A percentile compares a stretch with the other conserved stretches of the same genome.
Evolutionary conservation across 2,888 invertebrate genomes (phyloP).

Genomic region (Shargacucullia verbasci): DNA sequence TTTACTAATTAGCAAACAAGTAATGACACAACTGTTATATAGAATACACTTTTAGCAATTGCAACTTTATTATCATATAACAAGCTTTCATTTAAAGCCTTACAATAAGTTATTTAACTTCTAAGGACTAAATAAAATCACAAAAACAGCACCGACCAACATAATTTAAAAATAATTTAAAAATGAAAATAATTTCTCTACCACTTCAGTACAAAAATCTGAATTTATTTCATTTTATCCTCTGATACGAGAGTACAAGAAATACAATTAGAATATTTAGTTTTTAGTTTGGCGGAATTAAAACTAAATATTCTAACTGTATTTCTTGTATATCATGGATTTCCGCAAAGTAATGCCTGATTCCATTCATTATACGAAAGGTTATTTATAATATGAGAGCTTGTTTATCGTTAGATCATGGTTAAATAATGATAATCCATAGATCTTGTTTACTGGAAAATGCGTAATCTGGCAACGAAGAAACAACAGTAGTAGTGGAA

Average conservation of each 20-base stretch:
- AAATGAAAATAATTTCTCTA: conserved; percentile 1
- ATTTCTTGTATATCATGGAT: too few species aligned
- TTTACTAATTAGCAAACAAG: not conserved
- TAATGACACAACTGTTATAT: not conserved
- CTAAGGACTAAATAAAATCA: conserved; percentile 44
- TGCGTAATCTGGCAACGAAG: too few species aligned
- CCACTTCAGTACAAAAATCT: not conserved
- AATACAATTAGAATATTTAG: too few species aligned
- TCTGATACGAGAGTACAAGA: too few species aligned
- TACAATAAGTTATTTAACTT: conserved; percentile 3
- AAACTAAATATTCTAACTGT: too few species aligned
- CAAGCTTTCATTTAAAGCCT: conserved; percentile 10
- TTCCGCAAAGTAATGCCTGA: too few species aligned
- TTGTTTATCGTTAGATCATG: not conserved
- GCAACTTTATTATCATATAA: conserved; percentile 4
- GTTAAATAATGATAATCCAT: too few species aligned
- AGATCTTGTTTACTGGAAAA: too few species aligned
- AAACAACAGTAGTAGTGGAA: too few species aligned
- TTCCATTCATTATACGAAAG: not conserved
- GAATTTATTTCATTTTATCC: not conserved
- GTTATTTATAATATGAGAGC: conserved; percentile 1
- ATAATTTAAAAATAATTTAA: conserved; percentile 19
- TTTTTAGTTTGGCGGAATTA: too few species aligned
- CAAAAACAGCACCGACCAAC: conserved; percentile 46
- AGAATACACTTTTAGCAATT: conserved; percentile 2